Conservation (phyloP, 2,888 invertebrate genomes). For the Neoitamus cyanurus region DNA sequence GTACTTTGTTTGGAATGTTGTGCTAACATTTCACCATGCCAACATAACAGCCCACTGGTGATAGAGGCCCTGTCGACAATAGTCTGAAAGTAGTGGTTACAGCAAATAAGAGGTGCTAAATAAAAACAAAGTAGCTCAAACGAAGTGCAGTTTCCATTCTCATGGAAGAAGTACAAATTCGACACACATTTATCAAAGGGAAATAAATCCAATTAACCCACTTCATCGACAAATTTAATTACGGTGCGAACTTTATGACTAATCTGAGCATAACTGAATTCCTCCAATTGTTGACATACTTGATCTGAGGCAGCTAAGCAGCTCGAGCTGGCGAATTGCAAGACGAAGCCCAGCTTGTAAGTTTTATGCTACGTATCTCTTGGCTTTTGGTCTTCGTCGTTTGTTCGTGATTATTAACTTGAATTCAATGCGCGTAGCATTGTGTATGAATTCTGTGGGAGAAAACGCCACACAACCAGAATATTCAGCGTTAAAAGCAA, state of each 20-base stretch:
- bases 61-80: background rate
- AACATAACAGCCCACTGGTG: background rate
- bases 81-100: background rate
- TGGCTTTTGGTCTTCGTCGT: background rate
- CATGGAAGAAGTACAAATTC: background rate
- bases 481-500: background rate
- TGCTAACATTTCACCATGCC: background rate
- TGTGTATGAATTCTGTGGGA: background rate
- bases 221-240: background rate
- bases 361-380: background rate
- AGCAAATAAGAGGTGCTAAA: background rate
- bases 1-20: background rate
- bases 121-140: background rate
- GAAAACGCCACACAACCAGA: background rate
- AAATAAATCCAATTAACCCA: background rate
- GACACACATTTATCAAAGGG: background rate
- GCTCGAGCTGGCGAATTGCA: background rate
- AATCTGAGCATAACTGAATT: background rate
- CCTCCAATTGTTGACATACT: background rate
- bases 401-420: background rate
- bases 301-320: background rate
- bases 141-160: background rate
- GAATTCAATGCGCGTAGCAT: background rate
- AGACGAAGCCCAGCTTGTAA: background rate
- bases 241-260: background rate